Percentiles rank a stretch among this genome's conserved stretches.
phyloP scores from a whole-genome alignment of 2,797 vertebrate species.

The Pseudomugil tenellus region DNA sequence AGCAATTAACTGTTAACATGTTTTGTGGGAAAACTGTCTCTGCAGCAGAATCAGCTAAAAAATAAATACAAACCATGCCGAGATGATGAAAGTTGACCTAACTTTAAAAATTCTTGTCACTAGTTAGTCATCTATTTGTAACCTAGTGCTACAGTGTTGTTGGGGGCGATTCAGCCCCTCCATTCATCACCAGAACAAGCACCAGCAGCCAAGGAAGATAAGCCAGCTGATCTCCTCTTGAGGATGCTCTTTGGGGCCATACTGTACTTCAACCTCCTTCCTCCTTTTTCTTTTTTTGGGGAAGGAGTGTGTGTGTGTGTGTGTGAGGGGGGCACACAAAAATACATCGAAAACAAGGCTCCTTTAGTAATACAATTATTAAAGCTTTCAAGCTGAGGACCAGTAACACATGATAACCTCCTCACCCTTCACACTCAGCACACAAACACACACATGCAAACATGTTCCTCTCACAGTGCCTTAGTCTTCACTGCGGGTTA shows the following conservation, averaged over 20 bases:
- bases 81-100: background rate
- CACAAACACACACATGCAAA: constrained; percentile 21
- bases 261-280: constrained; percentile 19
- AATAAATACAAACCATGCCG: no score
- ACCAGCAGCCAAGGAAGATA: constrained; percentile 60
- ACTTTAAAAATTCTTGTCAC: constrained; percentile 26
- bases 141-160: constrained; percentile 36
- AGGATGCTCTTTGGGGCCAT: constrained; percentile 48
- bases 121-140: constrained; percentile 22
- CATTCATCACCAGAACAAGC: constrained; percentile 62
- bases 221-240: constrained; percentile 51
- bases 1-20: background rate
- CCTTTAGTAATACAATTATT: constrained; percentile 68
- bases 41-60: background rate
- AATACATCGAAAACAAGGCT: constrained; percentile 67
- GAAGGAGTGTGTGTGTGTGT: no score
- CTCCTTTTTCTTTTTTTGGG: background rate
- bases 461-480: constrained; percentile 53
- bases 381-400: constrained; percentile 68
- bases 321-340: no score
- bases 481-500: constrained; percentile 71
- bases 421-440: constrained; percentile 38
- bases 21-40: background rate
- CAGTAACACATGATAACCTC: constrained; percentile 54
- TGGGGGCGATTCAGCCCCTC: constrained; percentile 46